Percentiles rank a stretch among this genome's conserved stretches.
phyloP scores from a whole-genome alignment of 2,113 vertebrate species.

The Lates calcarifer region DNA sequence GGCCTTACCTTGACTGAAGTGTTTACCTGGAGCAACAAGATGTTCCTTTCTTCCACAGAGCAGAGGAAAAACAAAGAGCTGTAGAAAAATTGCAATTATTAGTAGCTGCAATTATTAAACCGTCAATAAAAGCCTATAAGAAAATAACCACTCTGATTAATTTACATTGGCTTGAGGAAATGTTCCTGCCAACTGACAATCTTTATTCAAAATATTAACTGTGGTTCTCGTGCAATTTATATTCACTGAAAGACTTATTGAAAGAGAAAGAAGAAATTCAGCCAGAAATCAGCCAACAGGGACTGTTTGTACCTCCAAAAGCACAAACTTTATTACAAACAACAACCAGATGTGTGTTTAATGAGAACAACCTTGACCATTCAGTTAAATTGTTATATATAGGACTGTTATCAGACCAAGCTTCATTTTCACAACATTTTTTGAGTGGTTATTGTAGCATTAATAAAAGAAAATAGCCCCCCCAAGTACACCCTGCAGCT shows the following conservation, averaged over 20 bases:
- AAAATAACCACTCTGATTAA: too few species aligned
- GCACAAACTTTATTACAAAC: neutral
- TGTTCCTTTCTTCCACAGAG: too few species aligned
- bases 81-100: too few species aligned
- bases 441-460: neutral
- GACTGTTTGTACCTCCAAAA: neutral
- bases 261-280: neutral
- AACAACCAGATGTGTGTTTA: conserved; percentile 10
- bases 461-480: neutral
- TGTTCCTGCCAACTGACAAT: neutral
- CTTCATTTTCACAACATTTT: neutral
- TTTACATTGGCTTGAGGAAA: too few species aligned
- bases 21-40: too few species aligned
- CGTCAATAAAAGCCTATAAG: too few species aligned
- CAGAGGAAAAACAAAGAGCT: too few species aligned
- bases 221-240: neutral
- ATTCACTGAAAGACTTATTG: neutral
- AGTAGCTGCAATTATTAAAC: too few species aligned
- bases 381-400: neutral
- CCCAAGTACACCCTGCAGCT: neutral
- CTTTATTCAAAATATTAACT: neutral
- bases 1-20: too few species aligned
- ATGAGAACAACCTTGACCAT: neutral
- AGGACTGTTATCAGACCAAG: too few species aligned
- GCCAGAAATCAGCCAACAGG: neutral